A percentile compares a stretch with the other conserved stretches of the same genome.
Conservation (phyloP, 2,888 invertebrate species). For the Stenolophus ochropezus region DNA sequence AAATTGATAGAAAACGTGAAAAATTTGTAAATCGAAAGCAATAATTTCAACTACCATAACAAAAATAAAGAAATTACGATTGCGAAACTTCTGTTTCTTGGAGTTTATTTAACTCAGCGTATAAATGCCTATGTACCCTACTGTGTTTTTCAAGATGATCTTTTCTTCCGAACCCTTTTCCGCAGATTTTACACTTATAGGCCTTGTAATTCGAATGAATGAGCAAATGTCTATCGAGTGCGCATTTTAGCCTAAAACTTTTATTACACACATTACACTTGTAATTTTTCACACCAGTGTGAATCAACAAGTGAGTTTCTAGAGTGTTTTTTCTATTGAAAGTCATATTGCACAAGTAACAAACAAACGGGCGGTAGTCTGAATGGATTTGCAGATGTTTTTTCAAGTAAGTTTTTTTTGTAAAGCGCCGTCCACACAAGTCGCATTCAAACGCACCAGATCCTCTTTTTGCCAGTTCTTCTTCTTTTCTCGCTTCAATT, state of each 20-base stretch:
- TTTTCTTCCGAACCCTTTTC: slow-evolving; percentile 34
- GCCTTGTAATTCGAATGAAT: slow-evolving; percentile 36
- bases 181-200: slow-evolving; percentile 35
- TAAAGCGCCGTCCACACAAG: slow-evolving; percentile 13
- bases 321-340: slow-evolving; percentile 30
- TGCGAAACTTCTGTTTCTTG: not conserved
- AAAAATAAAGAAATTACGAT: too few relatives aligned
- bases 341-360: slow-evolving; percentile 30
- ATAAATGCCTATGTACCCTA: slow-evolving; percentile 34
- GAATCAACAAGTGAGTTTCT: slow-evolving; percentile 21
- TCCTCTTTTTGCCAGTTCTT: not conserved
- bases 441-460: not conserved
- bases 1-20: too few relatives aligned
- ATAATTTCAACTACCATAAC: too few relatives aligned
- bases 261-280: slow-evolving; percentile 17
- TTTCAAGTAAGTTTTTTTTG: slow-evolving; percentile 19
- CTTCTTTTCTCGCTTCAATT: slow-evolving; percentile 9
- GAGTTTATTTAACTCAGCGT: slow-evolving; percentile 12
- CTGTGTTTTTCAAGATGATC: slow-evolving; percentile 40
- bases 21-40: too few relatives aligned
- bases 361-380: slow-evolving; percentile 12
- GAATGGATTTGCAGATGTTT: slow-evolving; percentile 12
- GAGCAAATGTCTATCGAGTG: slow-evolving; percentile 31
- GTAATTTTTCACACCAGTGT: slow-evolving; percentile 21
- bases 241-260: slow-evolving; percentile 40